phyloP scores from a whole-genome alignment of 2,888 invertebrate genomes.

The Leptinotarsa haldemani region DNA sequence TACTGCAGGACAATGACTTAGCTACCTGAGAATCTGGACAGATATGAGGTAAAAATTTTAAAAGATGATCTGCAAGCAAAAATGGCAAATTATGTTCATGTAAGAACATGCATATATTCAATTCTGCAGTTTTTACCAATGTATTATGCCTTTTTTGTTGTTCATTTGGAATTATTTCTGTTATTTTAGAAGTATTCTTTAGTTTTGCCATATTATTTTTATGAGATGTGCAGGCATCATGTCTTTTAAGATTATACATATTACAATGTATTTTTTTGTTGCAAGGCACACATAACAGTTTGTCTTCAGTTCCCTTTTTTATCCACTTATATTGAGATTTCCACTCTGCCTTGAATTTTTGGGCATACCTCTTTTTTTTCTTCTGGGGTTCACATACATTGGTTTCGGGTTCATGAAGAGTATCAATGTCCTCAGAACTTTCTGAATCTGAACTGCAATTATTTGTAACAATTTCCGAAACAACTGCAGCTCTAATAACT shows the following conservation, averaged over 20 bases:
- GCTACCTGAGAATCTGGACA: neutral
- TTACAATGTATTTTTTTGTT: constrained; percentile 8
- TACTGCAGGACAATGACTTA: neutral
- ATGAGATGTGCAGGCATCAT: neutral
- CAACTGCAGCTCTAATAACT: neutral
- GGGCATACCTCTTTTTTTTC: neutral
- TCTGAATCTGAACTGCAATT: neutral
- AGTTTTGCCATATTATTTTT: constrained; percentile 17
- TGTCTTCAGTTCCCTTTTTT: constrained; percentile 1
- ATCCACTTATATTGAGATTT: constrained; percentile 14
- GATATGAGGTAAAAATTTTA: neutral
- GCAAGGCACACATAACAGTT: neutral
- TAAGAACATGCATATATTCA: constrained; percentile 25
- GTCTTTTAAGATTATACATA: constrained; percentile 19
- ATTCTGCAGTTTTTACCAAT: constrained; percentile 21
- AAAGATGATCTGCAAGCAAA: constrained; percentile 5
- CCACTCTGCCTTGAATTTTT: constrained; percentile 14
- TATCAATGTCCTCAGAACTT: neutral
- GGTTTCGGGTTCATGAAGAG: constrained; percentile 7
- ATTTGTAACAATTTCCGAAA: neutral
- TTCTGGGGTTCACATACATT: neutral
- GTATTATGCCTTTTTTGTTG: neutral
- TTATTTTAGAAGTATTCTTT: constrained; percentile 15
- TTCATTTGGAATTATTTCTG: neutral
- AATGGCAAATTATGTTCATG: constrained; percentile 28